These are phyloP conservation scores for Neopipo cinnamomea DNA, from an alignment of 2,113 vertebrate species.

Conservation along the genomic window DNA sequence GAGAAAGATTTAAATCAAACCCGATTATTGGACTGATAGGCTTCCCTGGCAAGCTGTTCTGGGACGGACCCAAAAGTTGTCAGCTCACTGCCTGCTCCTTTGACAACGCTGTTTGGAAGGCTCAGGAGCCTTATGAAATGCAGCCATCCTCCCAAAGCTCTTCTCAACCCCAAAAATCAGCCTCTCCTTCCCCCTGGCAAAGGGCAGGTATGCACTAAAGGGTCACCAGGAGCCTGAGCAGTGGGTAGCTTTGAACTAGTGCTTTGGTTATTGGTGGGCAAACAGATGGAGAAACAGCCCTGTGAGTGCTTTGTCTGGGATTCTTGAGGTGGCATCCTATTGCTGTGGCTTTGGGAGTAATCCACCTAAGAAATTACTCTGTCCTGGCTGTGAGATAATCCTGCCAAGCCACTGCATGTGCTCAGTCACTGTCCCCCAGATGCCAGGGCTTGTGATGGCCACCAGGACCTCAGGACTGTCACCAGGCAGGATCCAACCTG, in stretches of 20 bases:
- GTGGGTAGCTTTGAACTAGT: not conserved
- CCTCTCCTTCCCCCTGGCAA: not conserved
- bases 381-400: not conserved
- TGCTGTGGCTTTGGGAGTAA: not conserved
- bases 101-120: not conserved
- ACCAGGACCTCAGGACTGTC: not conserved
- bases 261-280: not conserved
- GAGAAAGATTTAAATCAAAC: constrained; percentile 56
- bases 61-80: constrained; percentile 23
- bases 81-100: constrained; percentile 6
- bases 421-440: not conserved
- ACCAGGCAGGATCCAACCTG: not conserved
- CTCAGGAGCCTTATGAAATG: not conserved
- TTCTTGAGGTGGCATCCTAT: not conserved
- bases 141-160: not conserved
- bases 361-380: constrained; percentile 11
- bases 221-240: not conserved
- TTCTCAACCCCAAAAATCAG: not conserved
- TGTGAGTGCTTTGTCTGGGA: not conserved
- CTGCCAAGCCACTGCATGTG: not conserved
- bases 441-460: not conserved
- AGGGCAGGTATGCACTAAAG: not conserved
- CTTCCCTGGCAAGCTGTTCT: constrained; percentile 38
- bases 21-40: constrained; percentile 8
- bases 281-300: not conserved